phyloP scores from a whole-genome alignment of 2,113 vertebrate genomes.

The Potamarius usumacintae region DNA sequence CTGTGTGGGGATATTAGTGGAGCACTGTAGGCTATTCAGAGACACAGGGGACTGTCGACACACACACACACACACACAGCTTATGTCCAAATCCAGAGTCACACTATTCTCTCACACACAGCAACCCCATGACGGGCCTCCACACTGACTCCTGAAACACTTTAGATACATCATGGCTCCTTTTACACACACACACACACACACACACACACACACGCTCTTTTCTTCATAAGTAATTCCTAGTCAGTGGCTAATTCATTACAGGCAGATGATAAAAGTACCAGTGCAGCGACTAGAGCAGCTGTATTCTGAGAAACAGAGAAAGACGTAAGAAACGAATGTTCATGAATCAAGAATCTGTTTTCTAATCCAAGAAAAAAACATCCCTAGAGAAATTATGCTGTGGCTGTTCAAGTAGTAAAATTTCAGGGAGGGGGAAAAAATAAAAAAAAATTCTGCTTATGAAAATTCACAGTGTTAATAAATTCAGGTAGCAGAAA shows the following conservation, averaged over 20 bases:
- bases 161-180: too few species aligned
- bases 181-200: neutral
- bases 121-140: neutral
- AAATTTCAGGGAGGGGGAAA: neutral
- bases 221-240: neutral
- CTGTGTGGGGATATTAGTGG: constrained; percentile 50
- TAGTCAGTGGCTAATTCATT: neutral
- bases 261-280: neutral
- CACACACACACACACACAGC: too few species aligned
- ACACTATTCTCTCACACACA: neutral
- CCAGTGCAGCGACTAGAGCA: neutral
- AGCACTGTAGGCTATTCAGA: constrained; percentile 1
- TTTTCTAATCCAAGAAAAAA: neutral
- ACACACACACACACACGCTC: neutral
- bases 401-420: neutral
- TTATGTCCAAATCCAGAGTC: neutral
- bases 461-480: too few species aligned
- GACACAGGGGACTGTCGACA: neutral
- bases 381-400: neutral
- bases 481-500: too few species aligned
- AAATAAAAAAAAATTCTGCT: too few species aligned
- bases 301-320: neutral
- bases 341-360: neutral
- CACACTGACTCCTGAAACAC: neutral
- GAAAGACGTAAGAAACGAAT: neutral